phyloP scores from a whole-genome alignment of 2,888 invertebrate species.

The Allophyes oxyacanthae region DNA sequence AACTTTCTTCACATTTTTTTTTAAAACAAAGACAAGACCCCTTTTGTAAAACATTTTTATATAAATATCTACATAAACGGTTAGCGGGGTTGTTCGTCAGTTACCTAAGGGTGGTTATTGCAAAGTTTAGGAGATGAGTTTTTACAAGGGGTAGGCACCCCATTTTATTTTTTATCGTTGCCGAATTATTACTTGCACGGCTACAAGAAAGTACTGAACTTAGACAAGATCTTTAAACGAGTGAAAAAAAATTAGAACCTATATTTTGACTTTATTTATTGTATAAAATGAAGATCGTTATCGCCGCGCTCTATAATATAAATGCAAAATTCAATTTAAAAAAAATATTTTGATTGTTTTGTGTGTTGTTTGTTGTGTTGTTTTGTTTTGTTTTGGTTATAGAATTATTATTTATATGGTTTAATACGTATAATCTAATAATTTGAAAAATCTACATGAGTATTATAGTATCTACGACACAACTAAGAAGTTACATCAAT shows the following conservation, averaged over 20 bases:
- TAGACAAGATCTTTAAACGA: neutral
- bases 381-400: no score
- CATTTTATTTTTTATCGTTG: slow-evolving; percentile 82
- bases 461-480: no score
- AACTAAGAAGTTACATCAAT: no score
- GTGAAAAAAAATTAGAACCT: neutral
- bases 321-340: no score
- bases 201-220: slow-evolving; percentile 57
- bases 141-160: slow-evolving; percentile 84
- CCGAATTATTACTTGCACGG: slow-evolving; percentile 73
- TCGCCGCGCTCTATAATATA: no score
- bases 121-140: slow-evolving; percentile 74
- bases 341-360: no score
- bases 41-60: slow-evolving; percentile 56
- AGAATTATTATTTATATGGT: no score
- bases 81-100: slow-evolving; percentile 56
- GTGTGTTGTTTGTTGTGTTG: no score
- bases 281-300: no score
- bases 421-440: no score
- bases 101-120: slow-evolving; percentile 76
- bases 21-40: slow-evolving; percentile 31
- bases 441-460: no score
- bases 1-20: no score
- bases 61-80: slow-evolving; percentile 60
- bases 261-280: neutral